Evolutionary conservation across 2,797 vertebrate species (phyloP), one percentile per base, ranked within the genome.

Genomic region (Cyclopterus lumpus): DNA sequence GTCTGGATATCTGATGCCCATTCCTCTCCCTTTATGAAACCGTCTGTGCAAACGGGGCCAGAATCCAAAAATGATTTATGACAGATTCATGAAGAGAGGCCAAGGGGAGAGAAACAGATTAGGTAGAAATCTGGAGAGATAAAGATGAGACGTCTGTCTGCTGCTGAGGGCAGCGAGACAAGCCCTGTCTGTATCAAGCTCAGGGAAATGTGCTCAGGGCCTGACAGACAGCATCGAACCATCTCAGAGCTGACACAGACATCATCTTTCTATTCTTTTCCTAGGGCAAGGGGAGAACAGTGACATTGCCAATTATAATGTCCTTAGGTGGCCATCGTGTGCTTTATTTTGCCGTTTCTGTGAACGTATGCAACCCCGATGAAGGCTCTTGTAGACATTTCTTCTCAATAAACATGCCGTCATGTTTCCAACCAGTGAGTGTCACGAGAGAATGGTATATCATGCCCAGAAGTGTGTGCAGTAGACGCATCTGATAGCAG

Each of bases 51-150:
- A 91, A 93, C 81, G 83, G 91, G 90, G 90, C 90, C 86, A 84
- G 90, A 93, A 93, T 93, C 93, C 92, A 90, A 93, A 92, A 92
- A 94, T 93, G 93, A 94, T 95, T 94, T 94, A 94, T 94, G 93
- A 93, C 93, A 94, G 93, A 95, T 94, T 94, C 90, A 92, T 93
- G 93, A 93, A 93, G 92, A 93, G 91, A 90, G 91, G 92, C 89
- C 90, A 89, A 90, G 91, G 90, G 91, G 90, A 91, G 90, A 93
- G 91, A 92, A 93, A 93, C 88, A 90, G 93, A 95, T 94, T 94
- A 94, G 93, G 92, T 91, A 91, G 91, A 94, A 94, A 94, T 94
- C 93, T 94, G 92, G 91, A 91, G 93, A 93, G 94, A 95, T 95
- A 94, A 94, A 94, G 90, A 93, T 92, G 92, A 94, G 92, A 93